A percentile compares a stretch with the other conserved stretches of the same genome.
Evolutionary conservation across 2,113 vertebrate genomes (phyloP).

Genomic region (Myrmecophaga tridactyla): DNA sequence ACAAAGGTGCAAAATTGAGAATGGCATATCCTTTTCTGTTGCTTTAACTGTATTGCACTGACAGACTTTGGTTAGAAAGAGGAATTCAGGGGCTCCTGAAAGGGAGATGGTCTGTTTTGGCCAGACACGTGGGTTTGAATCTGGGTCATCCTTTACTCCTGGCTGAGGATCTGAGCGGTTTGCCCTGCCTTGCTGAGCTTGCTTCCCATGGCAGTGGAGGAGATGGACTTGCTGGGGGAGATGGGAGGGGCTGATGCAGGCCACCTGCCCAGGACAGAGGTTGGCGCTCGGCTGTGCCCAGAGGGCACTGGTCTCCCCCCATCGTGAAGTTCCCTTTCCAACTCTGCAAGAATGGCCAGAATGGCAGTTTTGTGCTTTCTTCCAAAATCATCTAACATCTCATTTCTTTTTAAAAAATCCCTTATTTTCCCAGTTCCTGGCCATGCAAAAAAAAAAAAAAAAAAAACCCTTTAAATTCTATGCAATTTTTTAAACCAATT

Average conservation of each 20-base stretch:
- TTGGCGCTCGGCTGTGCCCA: accelerated
- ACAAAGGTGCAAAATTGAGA: not conserved
- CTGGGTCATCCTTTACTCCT: too few species aligned
- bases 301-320: not conserved
- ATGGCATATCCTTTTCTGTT: not conserved
- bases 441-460: too few species aligned
- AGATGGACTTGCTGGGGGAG: not conserved
- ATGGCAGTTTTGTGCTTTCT: not conserved
- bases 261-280: not conserved
- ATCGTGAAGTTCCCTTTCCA: accelerated
- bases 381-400: not conserved
- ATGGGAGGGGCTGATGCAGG: too few species aligned
- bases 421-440: too few species aligned
- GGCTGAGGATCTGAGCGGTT: not conserved
- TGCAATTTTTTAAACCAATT: not conserved
- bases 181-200: not conserved
- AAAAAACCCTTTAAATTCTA: not conserved
- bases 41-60: not conserved
- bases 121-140: not conserved
- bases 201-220: not conserved
- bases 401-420: not conserved
- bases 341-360: not conserved
- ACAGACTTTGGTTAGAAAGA: not conserved
- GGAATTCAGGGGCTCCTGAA: not conserved
- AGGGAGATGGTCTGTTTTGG: not conserved